Percentiles rank a stretch among this genome's conserved stretches.
Evolutionary conservation across 2,797 vertebrate species (phyloP).

Genomic region (Mormyrus hasselquistii): DNA sequence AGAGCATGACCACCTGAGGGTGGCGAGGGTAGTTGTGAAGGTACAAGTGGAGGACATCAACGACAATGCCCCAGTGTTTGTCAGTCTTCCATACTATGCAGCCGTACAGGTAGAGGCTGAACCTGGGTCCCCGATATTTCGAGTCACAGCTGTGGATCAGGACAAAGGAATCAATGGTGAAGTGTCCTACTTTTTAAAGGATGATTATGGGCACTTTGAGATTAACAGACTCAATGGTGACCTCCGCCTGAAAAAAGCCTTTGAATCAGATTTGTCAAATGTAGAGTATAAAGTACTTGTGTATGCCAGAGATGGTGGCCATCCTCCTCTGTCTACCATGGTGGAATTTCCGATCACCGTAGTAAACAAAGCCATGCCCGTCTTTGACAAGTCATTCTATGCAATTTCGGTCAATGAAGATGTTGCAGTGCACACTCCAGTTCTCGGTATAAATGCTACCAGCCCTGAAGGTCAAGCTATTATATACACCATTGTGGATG

Average conservation of each 20-base stretch:
- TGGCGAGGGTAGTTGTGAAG: slow-evolving; percentile 82
- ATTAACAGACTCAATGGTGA: slow-evolving; percentile 77
- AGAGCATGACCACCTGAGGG: slow-evolving; percentile 79
- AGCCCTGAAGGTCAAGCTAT: slow-evolving; percentile 93
- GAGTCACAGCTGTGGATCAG: slow-evolving; percentile 81
- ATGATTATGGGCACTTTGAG: slow-evolving; percentile 89
- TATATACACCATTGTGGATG: slow-evolving; percentile 92
- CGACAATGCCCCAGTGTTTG: slow-evolving; percentile 85
- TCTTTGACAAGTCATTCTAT: slow-evolving; percentile 93
- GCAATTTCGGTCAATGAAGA: slow-evolving; percentile 82
- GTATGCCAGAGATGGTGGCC: slow-evolving; percentile 81
- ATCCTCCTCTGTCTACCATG: slow-evolving; percentile 72
- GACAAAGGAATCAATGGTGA: slow-evolving; percentile 89
- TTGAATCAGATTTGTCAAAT: slow-evolving; percentile 92
- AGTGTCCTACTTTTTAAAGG: slow-evolving; percentile 80
- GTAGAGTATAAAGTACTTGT: slow-evolving; percentile 84
- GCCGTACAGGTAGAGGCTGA: slow-evolving; percentile 91
- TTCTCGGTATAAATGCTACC: slow-evolving; percentile 89
- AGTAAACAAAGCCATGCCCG: slow-evolving; percentile 96
- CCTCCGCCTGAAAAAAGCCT: slow-evolving; percentile 77
- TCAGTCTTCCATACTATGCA: slow-evolving; percentile 94
- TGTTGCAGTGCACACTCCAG: slow-evolving; percentile 74
- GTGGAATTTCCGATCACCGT: slow-evolving; percentile 90
- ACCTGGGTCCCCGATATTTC: slow-evolving; percentile 80
- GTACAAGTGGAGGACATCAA: slow-evolving; percentile 90